A percentile compares a stretch with the other conserved stretches of the same genome.
These are phyloP conservation scores for Tridacna gigas DNA, from an alignment of 2,888 invertebrate genomes.

Conservation along the genomic window DNA sequence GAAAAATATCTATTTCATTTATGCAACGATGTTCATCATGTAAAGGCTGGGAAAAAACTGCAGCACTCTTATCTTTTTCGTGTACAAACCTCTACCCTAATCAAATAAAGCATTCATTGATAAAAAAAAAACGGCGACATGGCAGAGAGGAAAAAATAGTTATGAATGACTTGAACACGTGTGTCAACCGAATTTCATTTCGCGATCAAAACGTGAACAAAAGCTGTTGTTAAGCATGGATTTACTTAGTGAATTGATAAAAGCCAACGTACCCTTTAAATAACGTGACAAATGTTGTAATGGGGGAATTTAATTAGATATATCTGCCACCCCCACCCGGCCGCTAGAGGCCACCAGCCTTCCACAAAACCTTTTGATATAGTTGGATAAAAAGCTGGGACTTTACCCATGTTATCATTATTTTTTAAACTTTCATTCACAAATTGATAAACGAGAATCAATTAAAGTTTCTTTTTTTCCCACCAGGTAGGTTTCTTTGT, in stretches of 20 bases:
- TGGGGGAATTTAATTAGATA: constrained; percentile 2
- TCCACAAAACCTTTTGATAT: background rate
- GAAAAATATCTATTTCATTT: too few relatives aligned
- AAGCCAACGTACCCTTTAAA: background rate
- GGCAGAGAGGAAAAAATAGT: background rate
- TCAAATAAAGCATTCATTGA: too few relatives aligned
- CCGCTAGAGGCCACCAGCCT: background rate
- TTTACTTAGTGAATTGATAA: constrained; percentile 5
- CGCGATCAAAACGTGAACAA: background rate
- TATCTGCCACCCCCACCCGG: background rate
- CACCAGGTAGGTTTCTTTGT: too few relatives aligned
- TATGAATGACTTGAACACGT: background rate
- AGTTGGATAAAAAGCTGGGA: background rate
- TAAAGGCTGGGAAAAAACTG: too few relatives aligned
- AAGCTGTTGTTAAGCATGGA: constrained; percentile 6
- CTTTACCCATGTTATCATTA: background rate
- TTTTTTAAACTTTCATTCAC: constrained; percentile 11
- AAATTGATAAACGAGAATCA: constrained; percentile 17
- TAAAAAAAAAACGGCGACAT: too few relatives aligned
- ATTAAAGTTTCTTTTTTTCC: background rate
- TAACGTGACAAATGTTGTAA: constrained; percentile 3
- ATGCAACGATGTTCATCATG: too few relatives aligned
- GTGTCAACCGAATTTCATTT: background rate
- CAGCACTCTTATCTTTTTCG: too few relatives aligned
- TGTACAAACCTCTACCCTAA: too few relatives aligned